Base-by-base conservation (phyloP, 2,888 invertebrate genomes). In the Poecilus cupreus region DNA sequence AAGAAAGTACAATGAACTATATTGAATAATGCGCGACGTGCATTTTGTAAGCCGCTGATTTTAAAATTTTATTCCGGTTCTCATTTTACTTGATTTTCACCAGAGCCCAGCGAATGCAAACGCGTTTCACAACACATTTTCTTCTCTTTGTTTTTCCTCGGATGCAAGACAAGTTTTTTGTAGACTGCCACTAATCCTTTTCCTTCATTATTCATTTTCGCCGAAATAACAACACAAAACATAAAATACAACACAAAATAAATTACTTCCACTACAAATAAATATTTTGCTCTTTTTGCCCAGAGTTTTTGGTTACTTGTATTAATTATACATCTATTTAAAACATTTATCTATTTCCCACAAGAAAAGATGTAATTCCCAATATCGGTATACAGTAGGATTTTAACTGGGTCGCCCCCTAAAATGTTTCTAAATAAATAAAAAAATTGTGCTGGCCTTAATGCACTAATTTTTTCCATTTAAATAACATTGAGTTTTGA, bases 81-180 rank as follows among this genome's bases (percentile, higher is more conserved):
- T 43, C 43, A 43, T 43, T 43, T 43, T 43, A 10, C 8, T 43
- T 54, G 54, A 11, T 54, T 54, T 22, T 60, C 60, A 60, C 26
- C 3, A 13, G 11, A n/a, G 43, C 10, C 43, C 43, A 13, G 10
- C 43, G 43, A 26, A 13, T 60, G 60, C 26, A 24, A 60, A 60
- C n/a, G 60, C 24, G 24, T 0, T 1, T 26, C 26, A n/a, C 24
- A 57, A 60, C 60, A 60, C 60, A 24, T 26, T 60, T 57, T 26
- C 43, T 24, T 60, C 60, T 60, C 60, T 60, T 60, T 60, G 60
- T 60, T 60, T 43, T n/a, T 60, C 60, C 54, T 1, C 24, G 60
- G 13, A 60, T 24, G 13, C 24, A 60, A 60, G 60, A 60, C 60
- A 26, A 26, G 24, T 60, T 60, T 60, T 57, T 60, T 24, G 24